Conservation (phyloP, 2,888 invertebrate genomes). For the Pseudanteris insignis region DNA sequence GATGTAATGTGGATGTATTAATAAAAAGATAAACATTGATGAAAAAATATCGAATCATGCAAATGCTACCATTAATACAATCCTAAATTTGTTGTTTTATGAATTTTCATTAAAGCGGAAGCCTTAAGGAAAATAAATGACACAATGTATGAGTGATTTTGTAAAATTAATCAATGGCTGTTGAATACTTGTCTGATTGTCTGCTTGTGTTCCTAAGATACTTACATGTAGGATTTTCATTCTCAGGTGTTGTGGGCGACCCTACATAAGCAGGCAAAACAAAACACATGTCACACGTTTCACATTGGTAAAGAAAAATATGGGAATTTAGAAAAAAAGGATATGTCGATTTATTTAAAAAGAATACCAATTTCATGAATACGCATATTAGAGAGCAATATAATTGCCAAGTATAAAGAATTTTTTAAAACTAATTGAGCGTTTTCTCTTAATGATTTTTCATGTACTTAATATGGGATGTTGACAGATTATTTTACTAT, state of each 20-base stretch:
- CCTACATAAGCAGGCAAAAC: constrained; percentile 67
- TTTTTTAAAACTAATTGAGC: too few species aligned
- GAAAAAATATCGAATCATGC: constrained; percentile 10
- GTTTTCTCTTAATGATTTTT: too few species aligned
- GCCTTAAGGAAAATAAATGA: too few species aligned
- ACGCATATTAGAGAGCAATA: too few species aligned
- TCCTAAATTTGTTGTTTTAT: constrained; percentile 16
- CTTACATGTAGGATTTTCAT: constrained; percentile 69
- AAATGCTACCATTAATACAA: constrained; percentile 11
- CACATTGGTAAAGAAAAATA: constrained; percentile 55
- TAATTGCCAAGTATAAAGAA: too few species aligned
- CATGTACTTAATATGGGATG: too few species aligned
- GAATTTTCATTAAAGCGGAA: constrained; percentile 29
- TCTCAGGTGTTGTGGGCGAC: constrained; percentile 68
- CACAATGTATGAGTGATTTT: constrained; percentile 11
- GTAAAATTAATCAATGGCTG: too few species aligned
- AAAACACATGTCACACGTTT: constrained; percentile 66
- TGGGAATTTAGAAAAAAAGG: constrained; percentile 28
- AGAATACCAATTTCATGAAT: too few species aligned
- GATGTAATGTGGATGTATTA: too few species aligned
- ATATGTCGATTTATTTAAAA: too few species aligned
- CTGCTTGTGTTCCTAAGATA: constrained; percentile 55
- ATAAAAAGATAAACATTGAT: not conserved
- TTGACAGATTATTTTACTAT: too few species aligned
- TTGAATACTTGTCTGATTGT: constrained; percentile 34